These are phyloP conservation scores for Nemoura dubitans DNA, from an alignment of 2,888 invertebrate genomes.

Conservation along the genomic window DNA sequence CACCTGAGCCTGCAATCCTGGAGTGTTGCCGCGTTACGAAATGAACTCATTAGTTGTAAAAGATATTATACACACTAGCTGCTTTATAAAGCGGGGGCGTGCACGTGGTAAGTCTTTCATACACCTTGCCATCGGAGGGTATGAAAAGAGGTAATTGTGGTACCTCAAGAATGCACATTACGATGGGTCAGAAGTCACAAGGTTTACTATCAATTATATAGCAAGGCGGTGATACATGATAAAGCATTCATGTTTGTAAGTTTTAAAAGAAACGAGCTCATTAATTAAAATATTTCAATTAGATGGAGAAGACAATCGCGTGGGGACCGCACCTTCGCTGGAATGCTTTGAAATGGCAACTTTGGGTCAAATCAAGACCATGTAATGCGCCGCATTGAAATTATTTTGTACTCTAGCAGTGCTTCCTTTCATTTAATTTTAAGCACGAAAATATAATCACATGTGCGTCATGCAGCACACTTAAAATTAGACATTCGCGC, in stretches of 20 bases:
- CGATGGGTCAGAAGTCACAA: conserved; percentile 22
- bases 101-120: conserved; percentile 1
- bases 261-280: neutral
- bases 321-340: conserved; percentile 13
- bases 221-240: conserved; percentile 26
- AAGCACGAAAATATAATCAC: too few species aligned
- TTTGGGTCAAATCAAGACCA: neutral
- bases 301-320: neutral
- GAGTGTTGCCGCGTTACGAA: neutral
- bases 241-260: neutral
- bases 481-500: too few species aligned
- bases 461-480: too few species aligned
- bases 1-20: conserved; percentile 8
- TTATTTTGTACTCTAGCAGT: too few species aligned
- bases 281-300: conserved; percentile 20
- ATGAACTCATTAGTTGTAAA: conserved; percentile 31
- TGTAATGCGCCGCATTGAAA: too few species aligned
- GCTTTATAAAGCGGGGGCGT: conserved; percentile 19
- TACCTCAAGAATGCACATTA: conserved; percentile 24
- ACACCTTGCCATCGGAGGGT: conserved; percentile 19
- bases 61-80: neutral
- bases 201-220: conserved; percentile 24
- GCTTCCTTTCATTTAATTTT: too few species aligned
- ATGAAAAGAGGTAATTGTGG: conserved; percentile 25
- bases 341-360: neutral